Evolutionary conservation across 1,140 invertebrate species (phyloP), one percentile per base, ranked within the genome.

Genomic region (Physella acuta): DNA sequence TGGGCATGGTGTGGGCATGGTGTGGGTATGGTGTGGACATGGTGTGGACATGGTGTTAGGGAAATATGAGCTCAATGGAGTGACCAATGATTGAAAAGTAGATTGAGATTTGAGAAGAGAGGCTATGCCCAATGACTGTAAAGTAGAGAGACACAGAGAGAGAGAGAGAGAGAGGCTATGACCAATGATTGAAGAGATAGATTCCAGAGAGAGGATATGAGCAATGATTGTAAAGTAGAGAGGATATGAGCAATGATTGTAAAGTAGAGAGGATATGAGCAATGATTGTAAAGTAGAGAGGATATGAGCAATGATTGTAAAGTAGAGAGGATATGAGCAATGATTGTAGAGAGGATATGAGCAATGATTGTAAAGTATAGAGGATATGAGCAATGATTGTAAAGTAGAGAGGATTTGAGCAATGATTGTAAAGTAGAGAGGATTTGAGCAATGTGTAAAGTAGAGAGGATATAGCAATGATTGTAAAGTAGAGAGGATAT

Each of bases 91-190:
- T 56, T 20, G 53, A 17, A 16, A 26, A 11, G 26, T 17, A 56
- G 53, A 17, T 56, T 16, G 53, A 56, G 16, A 14, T 28, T 56
- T 56, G 53, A 56, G 53, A 28, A 28, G 26, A 24, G 26, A 56
- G 26, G 26, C 8, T 26, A 28, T n/a, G n/a, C n/a, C n/a, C n/a
- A n/a, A n/a, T n/a, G n/a, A n/a, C n/a, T n/a, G n/a, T n/a, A n/a
- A n/a, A n/a, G n/a, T n/a, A n/a, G n/a, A n/a, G n/a, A 49, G 44
- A 49, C 11, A 49, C 11, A 49, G 44, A 49, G 44, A 49, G 44
- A 49, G 44, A 28, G 53, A 28, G 53, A 56, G 53, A 56, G 26
- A 56, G 26, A 56, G 53, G 8, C 53, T 56, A 8, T 56, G 53
- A 17, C 53, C 26, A 26, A 17, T 26, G 8, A 11, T 56, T 26